Conservation (phyloP, 2,888 invertebrate species). For the Malthinus flaveolus region DNA sequence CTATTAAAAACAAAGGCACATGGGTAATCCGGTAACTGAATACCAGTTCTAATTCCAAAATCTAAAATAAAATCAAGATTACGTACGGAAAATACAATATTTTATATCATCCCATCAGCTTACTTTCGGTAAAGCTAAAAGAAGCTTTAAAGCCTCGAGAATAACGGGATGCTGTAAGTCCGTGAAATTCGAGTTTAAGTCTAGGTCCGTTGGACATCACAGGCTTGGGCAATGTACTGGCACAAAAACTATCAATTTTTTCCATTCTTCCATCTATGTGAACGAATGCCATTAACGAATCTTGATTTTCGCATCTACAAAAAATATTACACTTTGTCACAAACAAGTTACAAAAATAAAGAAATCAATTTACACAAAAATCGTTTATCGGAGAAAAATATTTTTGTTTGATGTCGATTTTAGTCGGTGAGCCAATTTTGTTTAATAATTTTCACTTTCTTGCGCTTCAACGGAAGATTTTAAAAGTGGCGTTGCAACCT, state of each 20-base stretch:
- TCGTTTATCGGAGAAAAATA: background rate
- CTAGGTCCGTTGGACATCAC: constrained; percentile 92
- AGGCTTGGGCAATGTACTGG: constrained; percentile 77
- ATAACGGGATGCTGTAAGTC: constrained; percentile 74
- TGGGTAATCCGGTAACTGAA: constrained; percentile 74
- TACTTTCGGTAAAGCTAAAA: constrained; percentile 89
- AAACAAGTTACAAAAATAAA: background rate
- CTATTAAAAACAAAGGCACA: constrained; percentile 91
- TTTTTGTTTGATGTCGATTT: background rate
- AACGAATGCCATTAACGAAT: constrained; percentile 80
- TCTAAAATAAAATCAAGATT: constrained; percentile 60
- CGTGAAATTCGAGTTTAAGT: constrained; percentile 84
- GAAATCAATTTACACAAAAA: background rate
- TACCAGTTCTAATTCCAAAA: constrained; percentile 84
- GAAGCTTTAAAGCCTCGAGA: constrained; percentile 86
- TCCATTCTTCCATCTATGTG: constrained; percentile 82
- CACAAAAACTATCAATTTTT: constrained; percentile 87
- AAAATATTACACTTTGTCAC: background rate
- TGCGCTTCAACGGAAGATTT: no score
- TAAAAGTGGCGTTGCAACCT: no score
- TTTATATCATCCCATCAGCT: constrained; percentile 36
- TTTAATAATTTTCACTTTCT: no score
- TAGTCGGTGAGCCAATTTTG: no score
- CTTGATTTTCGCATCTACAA: constrained; percentile 73
- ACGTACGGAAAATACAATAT: background rate